These are phyloP conservation scores for Slavum lentiscoides DNA, from an alignment of 2,888 invertebrate species.

Conservation along the genomic window DNA sequence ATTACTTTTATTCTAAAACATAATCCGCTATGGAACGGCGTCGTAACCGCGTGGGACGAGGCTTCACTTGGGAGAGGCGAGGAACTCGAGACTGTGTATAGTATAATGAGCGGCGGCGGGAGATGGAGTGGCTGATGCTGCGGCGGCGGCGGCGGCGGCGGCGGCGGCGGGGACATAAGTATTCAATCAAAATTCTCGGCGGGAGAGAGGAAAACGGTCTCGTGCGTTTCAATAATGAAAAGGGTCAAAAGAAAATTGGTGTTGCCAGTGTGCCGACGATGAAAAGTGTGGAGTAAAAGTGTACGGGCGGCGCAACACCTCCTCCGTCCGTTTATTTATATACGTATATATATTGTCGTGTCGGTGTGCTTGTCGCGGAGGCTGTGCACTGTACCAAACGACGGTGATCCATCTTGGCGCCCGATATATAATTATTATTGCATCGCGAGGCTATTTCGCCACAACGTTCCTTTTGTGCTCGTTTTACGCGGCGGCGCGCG, in stretches of 20 bases:
- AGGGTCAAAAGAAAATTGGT: conserved; percentile 53
- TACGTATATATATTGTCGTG: conserved; percentile 18
- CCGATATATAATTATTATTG: conserved; percentile 40
- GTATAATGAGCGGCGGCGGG: neutral
- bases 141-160: neutral
- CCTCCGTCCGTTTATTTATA: neutral
- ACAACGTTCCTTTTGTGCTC: conserved; percentile 41
- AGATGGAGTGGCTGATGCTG: neutral
- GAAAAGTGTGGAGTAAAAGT: neutral
- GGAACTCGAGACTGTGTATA: conserved; percentile 7
- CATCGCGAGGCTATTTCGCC: conserved; percentile 11
- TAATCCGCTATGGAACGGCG: conserved; percentile 33
- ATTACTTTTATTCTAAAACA: conserved; percentile 27
- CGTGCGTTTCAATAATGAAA: conserved; percentile 52
- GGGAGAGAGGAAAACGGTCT: conserved; percentile 42
- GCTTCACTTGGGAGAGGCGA: neutral
- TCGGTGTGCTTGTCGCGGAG: too few relatives aligned
- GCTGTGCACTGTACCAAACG: neutral
- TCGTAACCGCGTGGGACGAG: neutral
- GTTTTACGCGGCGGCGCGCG: neutral
- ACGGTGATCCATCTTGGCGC: conserved; percentile 50
- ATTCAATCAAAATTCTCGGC: conserved; percentile 53
- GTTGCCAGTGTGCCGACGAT: conserved; percentile 24
- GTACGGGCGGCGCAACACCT: neutral
- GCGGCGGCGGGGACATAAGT: conserved; percentile 24